Conservation (phyloP, 2,797 vertebrate genomes). For the Halcyon badia region DNA sequence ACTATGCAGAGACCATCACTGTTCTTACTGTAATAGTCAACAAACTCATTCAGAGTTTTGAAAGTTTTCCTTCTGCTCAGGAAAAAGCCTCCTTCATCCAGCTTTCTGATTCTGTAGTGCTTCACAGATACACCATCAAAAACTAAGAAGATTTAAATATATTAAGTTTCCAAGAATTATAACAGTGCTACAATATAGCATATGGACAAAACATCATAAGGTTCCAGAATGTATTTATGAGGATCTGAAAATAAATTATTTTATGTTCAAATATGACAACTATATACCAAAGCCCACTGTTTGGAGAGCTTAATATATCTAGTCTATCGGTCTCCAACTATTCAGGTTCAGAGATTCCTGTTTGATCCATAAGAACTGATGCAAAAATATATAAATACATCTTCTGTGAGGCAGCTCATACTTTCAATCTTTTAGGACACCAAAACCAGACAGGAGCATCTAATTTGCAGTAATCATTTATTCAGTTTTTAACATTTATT, state of each 20-base stretch:
- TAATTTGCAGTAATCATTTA: not conserved
- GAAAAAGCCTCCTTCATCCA: slow-evolving; percentile 83
- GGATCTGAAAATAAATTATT: not conserved
- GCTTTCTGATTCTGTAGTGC: slow-evolving; percentile 90
- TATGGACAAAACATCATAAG: not conserved
- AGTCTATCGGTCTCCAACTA: not conserved
- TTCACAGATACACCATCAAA: slow-evolving; percentile 86
- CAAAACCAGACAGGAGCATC: not conserved
- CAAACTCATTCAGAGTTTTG: slow-evolving; percentile 83
- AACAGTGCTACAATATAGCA: not conserved
- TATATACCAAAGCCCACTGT: not conserved
- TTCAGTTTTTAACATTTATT: not conserved
- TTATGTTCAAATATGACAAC: not conserved
- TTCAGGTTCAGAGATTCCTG: not conserved
- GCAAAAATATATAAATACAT: not conserved
- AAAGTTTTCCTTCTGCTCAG: slow-evolving; percentile 82
- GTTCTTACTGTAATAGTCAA: slow-evolving; percentile 83
- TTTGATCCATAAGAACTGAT: not conserved
- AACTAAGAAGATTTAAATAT: slow-evolving; percentile 82
- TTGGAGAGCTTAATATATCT: not conserved
- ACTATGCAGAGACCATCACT: slow-evolving; percentile 88
- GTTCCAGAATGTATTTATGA: not conserved
- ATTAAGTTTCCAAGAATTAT: not conserved
- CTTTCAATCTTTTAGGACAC: not conserved
- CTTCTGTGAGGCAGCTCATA: not conserved